A percentile compares a stretch with the other conserved stretches of the same genome.
Evolutionary conservation across 1,140 invertebrate species (phyloP).

Genomic region (Leptoteleia sp.): DNA sequence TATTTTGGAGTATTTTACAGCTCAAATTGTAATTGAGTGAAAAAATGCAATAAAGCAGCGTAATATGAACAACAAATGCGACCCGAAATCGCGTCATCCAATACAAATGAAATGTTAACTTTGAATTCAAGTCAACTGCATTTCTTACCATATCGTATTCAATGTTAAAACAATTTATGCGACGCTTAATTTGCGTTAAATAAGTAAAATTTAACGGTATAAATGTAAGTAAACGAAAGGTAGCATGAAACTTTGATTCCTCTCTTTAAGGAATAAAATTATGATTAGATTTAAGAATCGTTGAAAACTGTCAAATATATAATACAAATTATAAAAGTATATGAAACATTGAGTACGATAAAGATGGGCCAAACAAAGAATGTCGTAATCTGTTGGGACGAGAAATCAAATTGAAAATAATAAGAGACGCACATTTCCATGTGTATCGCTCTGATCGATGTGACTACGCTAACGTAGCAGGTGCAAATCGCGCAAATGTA

Average conservation of each 20-base stretch:
- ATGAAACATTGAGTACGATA: conserved; percentile 32
- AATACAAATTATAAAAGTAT: neutral
- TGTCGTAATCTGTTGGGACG: neutral
- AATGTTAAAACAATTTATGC: conserved; percentile 19
- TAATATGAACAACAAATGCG: conserved; percentile 2
- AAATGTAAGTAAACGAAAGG: no score
- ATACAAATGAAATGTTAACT: conserved; percentile 1
- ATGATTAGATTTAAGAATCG: conserved; percentile 1
- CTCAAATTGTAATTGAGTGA: conserved; percentile 26
- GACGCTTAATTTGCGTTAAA: neutral
- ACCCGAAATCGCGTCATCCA: neutral
- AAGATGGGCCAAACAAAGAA: conserved; percentile 3
- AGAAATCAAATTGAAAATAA: conserved; percentile 3
- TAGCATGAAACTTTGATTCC: neutral
- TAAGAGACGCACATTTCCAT: neutral
- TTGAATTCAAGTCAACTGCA: conserved; percentile 8
- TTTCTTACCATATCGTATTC: conserved; percentile 43
- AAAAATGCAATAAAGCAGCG: conserved; percentile 16
- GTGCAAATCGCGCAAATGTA: conserved; percentile 25
- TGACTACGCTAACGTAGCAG: conserved; percentile 24
- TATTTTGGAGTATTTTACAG: conserved; percentile 36
- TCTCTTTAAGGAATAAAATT: neutral
- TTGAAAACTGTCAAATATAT: neutral
- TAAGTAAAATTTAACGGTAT: neutral
- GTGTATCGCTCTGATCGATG: conserved; percentile 20